Conservation (phyloP, 2,888 invertebrate genomes). For the Sclerodermus sp. region DNA sequence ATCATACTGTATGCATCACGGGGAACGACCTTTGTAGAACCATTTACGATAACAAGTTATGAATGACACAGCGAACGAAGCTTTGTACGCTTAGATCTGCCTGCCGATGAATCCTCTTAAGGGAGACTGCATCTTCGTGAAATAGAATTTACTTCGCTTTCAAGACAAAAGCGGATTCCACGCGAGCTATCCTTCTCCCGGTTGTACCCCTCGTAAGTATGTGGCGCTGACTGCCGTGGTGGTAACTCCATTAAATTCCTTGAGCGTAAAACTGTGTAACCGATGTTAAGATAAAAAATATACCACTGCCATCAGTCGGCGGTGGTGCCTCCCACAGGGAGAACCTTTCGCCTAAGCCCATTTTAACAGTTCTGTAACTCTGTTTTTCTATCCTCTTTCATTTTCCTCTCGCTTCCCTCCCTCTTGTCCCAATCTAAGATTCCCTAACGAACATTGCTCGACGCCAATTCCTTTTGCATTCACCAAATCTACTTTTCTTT, state of each 20-base stretch:
- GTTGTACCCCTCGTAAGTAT: conserved; percentile 10
- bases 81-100: too few species aligned
- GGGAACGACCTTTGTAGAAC: too few species aligned
- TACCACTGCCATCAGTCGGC: too few species aligned
- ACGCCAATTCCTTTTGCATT: too few species aligned
- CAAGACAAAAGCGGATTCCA: conserved; percentile 12
- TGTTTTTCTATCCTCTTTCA: neutral
- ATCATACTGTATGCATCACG: too few species aligned
- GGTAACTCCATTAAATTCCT: conserved; percentile 26
- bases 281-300: conserved; percentile 35
- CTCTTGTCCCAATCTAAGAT: neutral
- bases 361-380: too few species aligned
- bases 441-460: too few species aligned
- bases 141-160: conserved; percentile 9
- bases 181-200: conserved; percentile 13
- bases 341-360: too few species aligned
- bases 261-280: conserved; percentile 32
- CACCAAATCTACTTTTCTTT: too few species aligned
- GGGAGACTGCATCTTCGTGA: conserved; percentile 3
- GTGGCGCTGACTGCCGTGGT: conserved; percentile 5
- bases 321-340: too few species aligned
- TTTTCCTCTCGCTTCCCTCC: conserved; percentile 3
- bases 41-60: too few species aligned
- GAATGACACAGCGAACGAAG: too few species aligned
- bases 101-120: conserved; percentile 10